Evolutionary conservation across 1,140 invertebrate genomes (phyloP), one percentile per base, ranked within the genome.

Genomic region (Drosophila takahashii): DNA sequence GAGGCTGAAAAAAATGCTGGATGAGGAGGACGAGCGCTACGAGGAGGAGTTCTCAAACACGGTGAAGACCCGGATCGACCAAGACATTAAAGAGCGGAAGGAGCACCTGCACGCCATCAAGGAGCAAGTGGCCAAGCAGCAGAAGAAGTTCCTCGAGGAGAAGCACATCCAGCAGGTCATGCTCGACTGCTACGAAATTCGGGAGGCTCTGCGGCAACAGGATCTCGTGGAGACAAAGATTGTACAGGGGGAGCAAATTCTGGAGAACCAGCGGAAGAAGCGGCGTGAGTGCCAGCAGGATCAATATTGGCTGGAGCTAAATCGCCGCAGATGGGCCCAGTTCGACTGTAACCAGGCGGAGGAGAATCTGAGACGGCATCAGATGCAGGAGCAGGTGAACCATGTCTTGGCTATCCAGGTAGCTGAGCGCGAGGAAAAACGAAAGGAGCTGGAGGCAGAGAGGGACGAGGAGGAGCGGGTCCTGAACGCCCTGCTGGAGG

Each of bases 21-120:
- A 91, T 0, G 16, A 53, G 11, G 90, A 92, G 57, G 90, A 92
- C 32, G 75, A 79, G 72, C 26, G 59, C 7, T 92, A 74, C 51
- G 84, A 92, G 52, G 45, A 86, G 36, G 90, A 92, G 51, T 92
- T 92, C 44, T 65, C 87, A 2, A 65, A 71, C 48, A 89, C 85
- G 41, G 90, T 91, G 8, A 80, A 67, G 47, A 78, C 81, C 15
- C 87, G 90, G 13, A 75, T 89, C 7, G 84, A 89, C 9, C 70
- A 90, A 36, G 80, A 90, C 13, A 89, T 91, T 42, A 71, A 79
- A 1, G 48, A 71, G 3, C 86, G 90, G 0, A 90, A 89, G 50
- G 78, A 85, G 16, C 70, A 75, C 13, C 51, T 91, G 56, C 48
- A 76, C 9, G 74, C 64, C 18, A 80, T 90, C 32, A 83, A 79